Percentiles rank a stretch among this genome's conserved stretches.
Conservation (phyloP, 2,888 invertebrate species). For the Fabriciana adippe region DNA sequence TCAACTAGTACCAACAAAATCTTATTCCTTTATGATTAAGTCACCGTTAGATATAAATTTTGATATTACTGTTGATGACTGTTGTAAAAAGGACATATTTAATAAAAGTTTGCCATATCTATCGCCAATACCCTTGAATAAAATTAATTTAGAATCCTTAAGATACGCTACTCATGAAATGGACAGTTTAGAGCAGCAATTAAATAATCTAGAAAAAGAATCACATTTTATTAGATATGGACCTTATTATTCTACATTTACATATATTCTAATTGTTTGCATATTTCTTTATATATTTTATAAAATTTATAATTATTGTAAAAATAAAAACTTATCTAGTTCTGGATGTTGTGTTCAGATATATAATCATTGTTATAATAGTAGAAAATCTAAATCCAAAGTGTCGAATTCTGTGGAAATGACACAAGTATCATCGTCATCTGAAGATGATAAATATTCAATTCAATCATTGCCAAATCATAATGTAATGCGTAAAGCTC, state of each 20-base stretch:
- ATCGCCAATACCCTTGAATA: conserved; percentile 12
- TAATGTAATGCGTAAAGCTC: too few relatives aligned
- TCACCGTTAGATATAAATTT: not conserved
- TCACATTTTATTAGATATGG: conserved; percentile 20
- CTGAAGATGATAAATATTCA: not conserved
- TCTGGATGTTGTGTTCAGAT: not conserved
- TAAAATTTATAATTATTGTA: not conserved
- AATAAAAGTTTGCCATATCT: conserved; percentile 18
- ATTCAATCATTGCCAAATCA: not conserved
- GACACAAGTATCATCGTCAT: not conserved
- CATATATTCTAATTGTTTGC: conserved; percentile 9
- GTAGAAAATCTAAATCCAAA: not conserved
- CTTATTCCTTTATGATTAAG: not conserved
- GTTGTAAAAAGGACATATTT: conserved; percentile 16
- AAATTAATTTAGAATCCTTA: conserved; percentile 9
- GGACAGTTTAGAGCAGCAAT: conserved; percentile 5
- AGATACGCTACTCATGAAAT: not conserved
- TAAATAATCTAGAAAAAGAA: conserved; percentile 12
- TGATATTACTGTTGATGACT: conserved; percentile 4
- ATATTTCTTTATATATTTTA: not conserved
- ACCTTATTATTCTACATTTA: conserved; percentile 19
- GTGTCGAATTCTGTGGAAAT: not conserved
- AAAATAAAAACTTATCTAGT: not conserved
- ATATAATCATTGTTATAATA: not conserved
- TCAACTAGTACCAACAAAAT: not conserved